A percentile compares a stretch with the other conserved stretches of the same genome.
Conservation (phyloP, 2,113 vertebrate genomes). For the Mohoua ochrocephala region DNA sequence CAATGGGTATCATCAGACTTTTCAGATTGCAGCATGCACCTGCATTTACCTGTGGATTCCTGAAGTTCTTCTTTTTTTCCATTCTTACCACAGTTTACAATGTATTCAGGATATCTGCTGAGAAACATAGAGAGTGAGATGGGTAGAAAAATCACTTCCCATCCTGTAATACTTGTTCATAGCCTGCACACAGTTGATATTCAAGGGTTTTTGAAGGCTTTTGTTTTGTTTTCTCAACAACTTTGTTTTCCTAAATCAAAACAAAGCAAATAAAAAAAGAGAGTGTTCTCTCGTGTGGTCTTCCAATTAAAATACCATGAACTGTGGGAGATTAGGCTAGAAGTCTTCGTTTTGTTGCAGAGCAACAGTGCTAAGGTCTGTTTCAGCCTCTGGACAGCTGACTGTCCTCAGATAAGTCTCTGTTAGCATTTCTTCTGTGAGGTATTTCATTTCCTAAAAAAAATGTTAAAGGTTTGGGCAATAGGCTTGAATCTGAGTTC, state of each 20-base stretch:
- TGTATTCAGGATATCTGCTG: background rate
- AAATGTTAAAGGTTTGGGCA: background rate
- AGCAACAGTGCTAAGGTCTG: background rate
- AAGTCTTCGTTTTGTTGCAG: background rate
- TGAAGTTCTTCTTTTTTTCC: background rate
- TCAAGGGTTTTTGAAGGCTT: background rate
- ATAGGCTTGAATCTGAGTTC: background rate
- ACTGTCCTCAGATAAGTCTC: background rate
- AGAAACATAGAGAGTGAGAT: background rate
- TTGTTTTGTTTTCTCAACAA: background rate
- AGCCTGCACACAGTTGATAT: background rate
- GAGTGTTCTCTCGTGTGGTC: background rate
- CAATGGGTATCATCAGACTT: background rate
- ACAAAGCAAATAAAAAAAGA: background rate
- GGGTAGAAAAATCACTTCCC: background rate
- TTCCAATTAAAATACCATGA: background rate
- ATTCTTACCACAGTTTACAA: background rate
- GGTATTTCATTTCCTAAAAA: background rate
- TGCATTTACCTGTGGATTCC: background rate
- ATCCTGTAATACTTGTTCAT: background rate
- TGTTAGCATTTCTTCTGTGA: background rate
- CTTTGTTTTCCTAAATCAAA: background rate
- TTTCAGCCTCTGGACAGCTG: background rate
- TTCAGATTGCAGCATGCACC: background rate
- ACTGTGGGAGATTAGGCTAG: background rate